Base-by-base conservation (phyloP, 2,888 invertebrate species). In the Bembecia ichneumoniformis region DNA sequence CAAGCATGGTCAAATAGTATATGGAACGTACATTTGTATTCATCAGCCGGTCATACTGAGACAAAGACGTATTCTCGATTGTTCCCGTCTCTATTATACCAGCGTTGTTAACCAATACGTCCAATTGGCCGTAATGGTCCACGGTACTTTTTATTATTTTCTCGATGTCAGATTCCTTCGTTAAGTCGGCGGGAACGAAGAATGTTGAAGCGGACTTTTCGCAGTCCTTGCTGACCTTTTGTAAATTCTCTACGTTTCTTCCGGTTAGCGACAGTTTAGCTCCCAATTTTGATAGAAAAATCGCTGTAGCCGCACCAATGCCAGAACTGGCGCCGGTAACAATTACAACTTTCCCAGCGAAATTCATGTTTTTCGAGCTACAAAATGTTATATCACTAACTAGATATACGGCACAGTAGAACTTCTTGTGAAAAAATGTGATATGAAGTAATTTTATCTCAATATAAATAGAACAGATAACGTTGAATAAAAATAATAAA, bases 101-200 rank as follows among this genome's bases (percentile, higher is more conserved):
- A 13, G 98, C 98, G 81, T 95, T 96, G 74, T 98, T 96, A 0
- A 96, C 89, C 47, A 96, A 74, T n/a, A 96, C 91, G 77, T 96
- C 95, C 10, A 96, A 77, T 70, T 91, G 90, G 0, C 93, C 93
- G 66, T 90, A 96, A 60, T 93, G 91, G 34, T 91, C 84, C 1
- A 96, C 74, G 0, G 96, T 94, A 35, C 90, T 89, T 17, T 91
- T 89, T 2, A 96, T 78, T 49, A 96, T 91, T 17, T 89, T 90
- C 66, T 92, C 89, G 1, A 92, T 91, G 57, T 95, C 95, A 0
- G 72, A 71, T 70, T 95, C 95, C 55, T 91, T 92, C 2, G 90
- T 92, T 51, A 96, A 76, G 62, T 96, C 95, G 0, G 91, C 94
- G 15, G 89, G 77, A 4, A 94, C 80, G 0, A 91, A 68, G 16